Conservation (phyloP, 2,113 vertebrate species). For the Epinephelus cyanopodus region DNA sequence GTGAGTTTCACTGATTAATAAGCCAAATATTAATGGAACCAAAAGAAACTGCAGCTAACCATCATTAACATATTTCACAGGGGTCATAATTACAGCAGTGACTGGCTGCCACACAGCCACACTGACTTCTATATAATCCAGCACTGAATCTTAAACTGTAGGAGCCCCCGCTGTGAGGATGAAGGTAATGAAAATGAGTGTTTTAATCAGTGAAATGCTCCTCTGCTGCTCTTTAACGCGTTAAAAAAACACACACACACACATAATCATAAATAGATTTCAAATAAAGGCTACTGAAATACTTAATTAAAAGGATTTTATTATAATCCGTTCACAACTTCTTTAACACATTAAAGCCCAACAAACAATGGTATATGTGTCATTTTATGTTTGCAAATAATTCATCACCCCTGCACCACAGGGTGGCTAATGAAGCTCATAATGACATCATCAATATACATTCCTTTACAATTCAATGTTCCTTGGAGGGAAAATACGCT, state of each 20-base stretch:
- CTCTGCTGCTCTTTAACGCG: slow-evolving; percentile 2
- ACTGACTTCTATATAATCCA: slow-evolving; percentile 26
- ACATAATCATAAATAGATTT: not conserved
- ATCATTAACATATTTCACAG: slow-evolving; percentile 30
- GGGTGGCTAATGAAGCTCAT: slow-evolving; percentile 25
- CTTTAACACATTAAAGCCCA: not conserved
- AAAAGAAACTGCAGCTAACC: slow-evolving; percentile 10
- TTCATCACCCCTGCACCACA: slow-evolving; percentile 4
- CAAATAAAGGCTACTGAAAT: not conserved
- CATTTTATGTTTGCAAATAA: not conserved
- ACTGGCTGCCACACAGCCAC: slow-evolving; percentile 33
- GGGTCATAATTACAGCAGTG: not conserved
- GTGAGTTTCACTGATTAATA: not conserved
- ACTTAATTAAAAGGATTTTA: not conserved
- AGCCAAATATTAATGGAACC: not conserved
- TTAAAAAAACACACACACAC: not conserved
- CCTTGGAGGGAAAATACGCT: not conserved
- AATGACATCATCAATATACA: slow-evolving; percentile 16
- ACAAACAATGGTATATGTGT: not conserved
- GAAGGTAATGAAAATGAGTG: not conserved
- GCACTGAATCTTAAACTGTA: not conserved
- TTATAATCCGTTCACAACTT: not conserved
- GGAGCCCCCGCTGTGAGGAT: not conserved
- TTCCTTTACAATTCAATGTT: not conserved
- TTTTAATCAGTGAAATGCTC: slow-evolving; percentile 17